Base-by-base conservation (phyloP, 2,888 invertebrate genomes). In the Sesamia inferens region DNA sequence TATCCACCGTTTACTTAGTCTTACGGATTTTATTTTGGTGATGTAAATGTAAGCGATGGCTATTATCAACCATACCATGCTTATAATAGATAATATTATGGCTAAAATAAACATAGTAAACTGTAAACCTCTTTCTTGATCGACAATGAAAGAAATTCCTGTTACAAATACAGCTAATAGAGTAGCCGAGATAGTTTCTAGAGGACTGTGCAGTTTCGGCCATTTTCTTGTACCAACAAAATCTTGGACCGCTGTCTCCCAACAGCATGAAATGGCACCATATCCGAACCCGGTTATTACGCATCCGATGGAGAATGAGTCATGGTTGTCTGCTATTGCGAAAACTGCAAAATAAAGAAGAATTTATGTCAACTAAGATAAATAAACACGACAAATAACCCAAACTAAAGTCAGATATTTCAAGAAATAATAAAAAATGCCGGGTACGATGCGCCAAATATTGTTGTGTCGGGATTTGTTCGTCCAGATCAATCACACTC, bases 221-320 rank as follows among this genome's bases (percentile, higher is more conserved):
- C 96, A 96, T 82, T 95, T 96, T 58, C 96, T 91, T 19, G 93
- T 92, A 1, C 96, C 96, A 2, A 96, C 92, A 76, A 95, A 96
- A 64, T 95, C 94, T 88, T 95, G 94, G 2, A 93, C 93, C 0
- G 96, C 90, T 1, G 94, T 91, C 81, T 95, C 96, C 93, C 96
- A 96, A 58, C 96, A 94, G 11, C 94, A 96, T 0, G 92, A 92
- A 5, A 96, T 88, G 13, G 96, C 95, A 4, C 96, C 96, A 78
- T 95, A 96, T 2, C 96, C 96, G 47, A 96, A 90, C 0, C 96
- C 96, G 51, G 95, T 95, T 63, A 96, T 90, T 2, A 96, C 93
- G 76, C 96, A 96, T 31, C 96, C 96, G 64, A 96, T 93, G 2
- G 96, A 94, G 79, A 96, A 95, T 59, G 92, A 91, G 76, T 96